Evolutionary conservation across 2,113 vertebrate genomes (phyloP).

Genomic region (Acinonyx jubatus): DNA sequence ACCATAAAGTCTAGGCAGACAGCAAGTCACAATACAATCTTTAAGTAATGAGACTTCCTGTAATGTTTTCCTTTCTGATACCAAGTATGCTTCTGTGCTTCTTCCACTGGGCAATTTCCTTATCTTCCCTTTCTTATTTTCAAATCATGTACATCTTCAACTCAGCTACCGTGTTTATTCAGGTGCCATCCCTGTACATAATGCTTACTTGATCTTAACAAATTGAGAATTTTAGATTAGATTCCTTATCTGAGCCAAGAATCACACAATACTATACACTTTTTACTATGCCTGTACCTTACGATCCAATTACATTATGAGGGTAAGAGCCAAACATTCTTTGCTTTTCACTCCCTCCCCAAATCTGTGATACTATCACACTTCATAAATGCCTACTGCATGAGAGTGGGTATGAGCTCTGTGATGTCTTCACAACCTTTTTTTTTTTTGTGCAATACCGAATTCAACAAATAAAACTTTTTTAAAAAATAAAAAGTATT

Average conservation of each 20-base stretch:
- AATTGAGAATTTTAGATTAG: background rate
- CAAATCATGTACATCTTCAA: background rate
- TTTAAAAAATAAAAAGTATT: background rate
- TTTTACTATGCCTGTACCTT: background rate
- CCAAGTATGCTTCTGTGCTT: background rate
- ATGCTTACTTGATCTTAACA: background rate
- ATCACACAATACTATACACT: background rate
- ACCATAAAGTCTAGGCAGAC: background rate
- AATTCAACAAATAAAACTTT: background rate
- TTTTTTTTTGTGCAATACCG: background rate
- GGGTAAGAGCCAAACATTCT: background rate
- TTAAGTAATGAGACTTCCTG: background rate
- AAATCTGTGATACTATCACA: background rate
- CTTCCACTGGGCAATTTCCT: background rate
- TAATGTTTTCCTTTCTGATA: background rate
- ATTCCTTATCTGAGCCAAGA: conserved; percentile 2
- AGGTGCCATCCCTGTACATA: background rate
- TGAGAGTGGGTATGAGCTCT: background rate
- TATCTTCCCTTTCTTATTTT: background rate
- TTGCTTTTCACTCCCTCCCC: background rate
- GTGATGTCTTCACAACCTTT: background rate
- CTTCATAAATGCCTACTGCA: background rate
- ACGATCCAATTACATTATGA: background rate
- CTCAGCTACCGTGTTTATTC: background rate
- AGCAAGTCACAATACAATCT: background rate